phyloP scores from a whole-genome alignment of 2,113 vertebrate species.

The Stegostoma tigrinum region DNA sequence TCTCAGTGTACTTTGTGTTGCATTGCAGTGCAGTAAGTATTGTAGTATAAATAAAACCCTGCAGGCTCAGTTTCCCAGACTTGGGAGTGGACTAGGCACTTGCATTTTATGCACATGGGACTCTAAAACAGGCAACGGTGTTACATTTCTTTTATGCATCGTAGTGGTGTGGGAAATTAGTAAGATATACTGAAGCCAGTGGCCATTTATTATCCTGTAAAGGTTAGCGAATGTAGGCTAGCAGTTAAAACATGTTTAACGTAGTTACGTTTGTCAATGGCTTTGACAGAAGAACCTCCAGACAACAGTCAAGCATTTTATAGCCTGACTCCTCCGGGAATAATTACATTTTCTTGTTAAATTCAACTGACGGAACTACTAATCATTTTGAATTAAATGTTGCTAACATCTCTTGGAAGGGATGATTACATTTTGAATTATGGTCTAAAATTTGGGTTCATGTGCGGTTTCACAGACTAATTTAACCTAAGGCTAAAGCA shows the following conservation, averaged over 20 bases:
- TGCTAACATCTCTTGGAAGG: neutral
- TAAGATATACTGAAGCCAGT: neutral
- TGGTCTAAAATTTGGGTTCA: neutral
- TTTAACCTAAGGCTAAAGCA: neutral
- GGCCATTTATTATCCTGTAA: neutral
- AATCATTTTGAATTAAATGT: neutral
- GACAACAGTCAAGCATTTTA: neutral
- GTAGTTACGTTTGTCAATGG: neutral
- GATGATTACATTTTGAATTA: slow-evolving; percentile 21
- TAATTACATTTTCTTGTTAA: neutral
- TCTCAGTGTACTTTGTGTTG: neutral
- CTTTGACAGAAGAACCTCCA: neutral
- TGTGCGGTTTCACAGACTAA: neutral
- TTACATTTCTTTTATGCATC: neutral
- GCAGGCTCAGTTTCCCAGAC: neutral
- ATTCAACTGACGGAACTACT: neutral
- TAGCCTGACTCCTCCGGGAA: neutral
- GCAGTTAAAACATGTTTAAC: neutral
- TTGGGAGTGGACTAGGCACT: neutral
- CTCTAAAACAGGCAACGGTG: neutral
- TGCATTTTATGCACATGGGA: neutral
- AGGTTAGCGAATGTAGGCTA: neutral
- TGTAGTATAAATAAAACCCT: neutral
- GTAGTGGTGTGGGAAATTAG: neutral
- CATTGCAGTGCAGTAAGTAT: neutral